Base-by-base conservation (phyloP, 2,113 vertebrate species). In the Passer domesticus region DNA sequence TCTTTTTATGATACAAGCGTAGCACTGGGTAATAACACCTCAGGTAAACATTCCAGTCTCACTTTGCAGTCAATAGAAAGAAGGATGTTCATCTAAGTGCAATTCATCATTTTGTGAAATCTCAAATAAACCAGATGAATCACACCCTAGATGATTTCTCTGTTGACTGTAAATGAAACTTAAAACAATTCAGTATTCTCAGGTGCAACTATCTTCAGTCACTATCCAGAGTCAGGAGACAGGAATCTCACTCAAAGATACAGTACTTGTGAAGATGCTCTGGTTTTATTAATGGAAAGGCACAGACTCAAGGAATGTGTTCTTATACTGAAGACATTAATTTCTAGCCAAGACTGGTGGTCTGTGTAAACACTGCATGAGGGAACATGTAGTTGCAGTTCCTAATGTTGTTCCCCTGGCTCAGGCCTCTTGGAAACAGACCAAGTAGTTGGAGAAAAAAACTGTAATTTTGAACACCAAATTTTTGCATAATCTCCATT, bases 51-150 rank as follows among this genome's bases (percentile, higher is more conserved):
- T 55, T 52, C 46, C 35, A 77, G 41, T 13, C 16, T 83, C 52
- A 24, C 35, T 90, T 77, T 69, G 27, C 58, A 88, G 55, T 62
- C 72, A 92, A 2, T 0, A 27, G 43, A 83, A 74, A 83, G 35
- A 83, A 86, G 4, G n/a, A 81, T 43, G 46, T 69, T 93, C 67
- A 73, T 64, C 50, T 92, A 93, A 94, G 90, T 83, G 85, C 83
- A 93, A 88, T 93, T 95, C 59, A 92, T 96, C 55, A 77, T 83
- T 90, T 83, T 80, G 33, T 66, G 78, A 88, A 83, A 62, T 86
- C 59, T 83, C 59, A 80, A 35, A 75, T 59, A 91, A 37, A 4
- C 55, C 59, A 2, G 11, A 88, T 85, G 53, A 43, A 83, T 93
- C 53, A 73, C 23, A 80, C 31, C 31, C 49, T 50, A 53, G 46